Conservation (phyloP, 2,888 invertebrate genomes). For the Holacanthella duospinosa region DNA sequence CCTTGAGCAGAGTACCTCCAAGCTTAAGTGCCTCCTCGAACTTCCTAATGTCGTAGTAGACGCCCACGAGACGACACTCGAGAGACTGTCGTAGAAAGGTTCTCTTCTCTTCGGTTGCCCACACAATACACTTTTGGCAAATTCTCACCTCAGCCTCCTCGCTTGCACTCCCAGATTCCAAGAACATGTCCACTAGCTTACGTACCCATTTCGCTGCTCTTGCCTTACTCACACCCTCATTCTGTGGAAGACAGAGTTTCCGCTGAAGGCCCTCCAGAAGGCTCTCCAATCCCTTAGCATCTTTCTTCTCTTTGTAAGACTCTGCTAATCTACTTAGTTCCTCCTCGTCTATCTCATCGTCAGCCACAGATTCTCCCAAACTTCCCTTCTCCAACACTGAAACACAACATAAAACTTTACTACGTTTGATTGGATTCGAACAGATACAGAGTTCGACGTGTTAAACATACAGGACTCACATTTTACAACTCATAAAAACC, state of each 20-base stretch:
- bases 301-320: slow-evolving; percentile 13
- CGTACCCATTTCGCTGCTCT: slow-evolving; percentile 98
- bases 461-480: too few species aligned
- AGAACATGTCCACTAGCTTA: slow-evolving; percentile 90
- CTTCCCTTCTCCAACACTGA: too few species aligned
- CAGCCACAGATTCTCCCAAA: too few species aligned
- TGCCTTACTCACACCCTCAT: slow-evolving; percentile 86
- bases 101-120: slow-evolving; percentile 96
- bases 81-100: slow-evolving; percentile 93
- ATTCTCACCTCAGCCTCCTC: slow-evolving; percentile 74
- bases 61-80: slow-evolving; percentile 85
- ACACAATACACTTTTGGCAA: slow-evolving; percentile 85
- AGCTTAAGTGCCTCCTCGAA: slow-evolving; percentile 73
- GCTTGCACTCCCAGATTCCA: slow-evolving; percentile 90
- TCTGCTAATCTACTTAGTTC: slow-evolving; percentile 27
- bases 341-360: slow-evolving; percentile 21
- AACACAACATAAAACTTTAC: too few species aligned
- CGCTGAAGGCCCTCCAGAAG: slow-evolving; percentile 71
- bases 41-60: slow-evolving; percentile 86
- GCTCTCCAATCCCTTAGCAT: slow-evolving; percentile 41
- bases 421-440: too few species aligned
- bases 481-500: too few species aligned
- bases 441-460: too few species aligned
- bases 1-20: slow-evolving; percentile 77
- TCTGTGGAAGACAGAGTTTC: background rate